These are phyloP conservation scores for Melanotaenia nigrans DNA, from an alignment of 2,797 vertebrate species.

Conservation along the genomic window DNA sequence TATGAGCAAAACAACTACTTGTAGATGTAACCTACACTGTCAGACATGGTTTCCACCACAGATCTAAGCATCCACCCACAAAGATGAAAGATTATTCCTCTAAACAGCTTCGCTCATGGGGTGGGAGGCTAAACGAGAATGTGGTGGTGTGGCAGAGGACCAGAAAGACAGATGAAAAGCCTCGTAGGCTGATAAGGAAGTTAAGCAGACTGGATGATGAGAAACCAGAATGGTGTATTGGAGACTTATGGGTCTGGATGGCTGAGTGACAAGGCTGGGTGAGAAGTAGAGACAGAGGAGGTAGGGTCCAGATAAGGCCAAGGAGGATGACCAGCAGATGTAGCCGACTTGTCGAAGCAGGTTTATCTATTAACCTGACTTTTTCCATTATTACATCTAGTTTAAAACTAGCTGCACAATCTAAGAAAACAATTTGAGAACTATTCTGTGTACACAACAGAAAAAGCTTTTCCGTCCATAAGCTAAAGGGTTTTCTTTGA, in stretches of 20 bases:
- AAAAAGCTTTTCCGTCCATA: too few relatives aligned
- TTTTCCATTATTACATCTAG: background rate
- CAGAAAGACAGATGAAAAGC: constrained; percentile 74
- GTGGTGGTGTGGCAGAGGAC: constrained; percentile 67
- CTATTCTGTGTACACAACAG: too few relatives aligned
- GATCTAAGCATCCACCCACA: constrained; percentile 58
- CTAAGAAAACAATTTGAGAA: too few relatives aligned
- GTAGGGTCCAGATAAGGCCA: too few relatives aligned
- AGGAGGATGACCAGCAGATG: too few relatives aligned
- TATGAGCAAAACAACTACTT: constrained; percentile 15
- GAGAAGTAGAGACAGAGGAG: background rate
- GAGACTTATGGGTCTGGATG: constrained; percentile 34
- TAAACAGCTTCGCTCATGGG: constrained; percentile 58
- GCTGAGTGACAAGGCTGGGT: constrained; percentile 44
- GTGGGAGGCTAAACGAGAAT: constrained; percentile 69
- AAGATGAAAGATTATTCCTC: constrained; percentile 69
- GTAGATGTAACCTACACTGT: constrained; percentile 28
- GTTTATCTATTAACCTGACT: background rate
- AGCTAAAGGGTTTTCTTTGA: too few relatives aligned
- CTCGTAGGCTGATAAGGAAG: constrained; percentile 75
- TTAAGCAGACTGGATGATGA: constrained; percentile 73
- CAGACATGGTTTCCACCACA: constrained; percentile 40
- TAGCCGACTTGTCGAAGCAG: too few relatives aligned
- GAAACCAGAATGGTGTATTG: constrained; percentile 60
- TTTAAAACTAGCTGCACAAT: background rate